phyloP scores from a whole-genome alignment of 2,797 vertebrate genomes.

The Channallabes apus region DNA sequence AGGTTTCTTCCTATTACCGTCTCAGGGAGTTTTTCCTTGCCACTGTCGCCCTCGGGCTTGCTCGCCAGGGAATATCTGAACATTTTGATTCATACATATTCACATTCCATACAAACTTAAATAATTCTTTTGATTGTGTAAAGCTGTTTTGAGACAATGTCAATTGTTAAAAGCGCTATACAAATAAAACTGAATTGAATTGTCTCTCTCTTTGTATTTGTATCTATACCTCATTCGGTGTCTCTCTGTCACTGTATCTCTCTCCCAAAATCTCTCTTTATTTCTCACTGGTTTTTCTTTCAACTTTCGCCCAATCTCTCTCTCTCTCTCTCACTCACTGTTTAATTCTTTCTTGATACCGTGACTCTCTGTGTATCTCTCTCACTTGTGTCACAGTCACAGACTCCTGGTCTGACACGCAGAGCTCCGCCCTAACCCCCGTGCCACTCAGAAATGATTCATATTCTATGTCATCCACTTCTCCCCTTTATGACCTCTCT shows the following conservation, averaged over 20 bases:
- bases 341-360: no score
- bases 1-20: no score
- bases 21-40: no score
- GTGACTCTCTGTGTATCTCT: neutral
- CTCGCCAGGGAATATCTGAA: no score
- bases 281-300: no score
- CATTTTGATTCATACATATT: no score
- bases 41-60: no score
- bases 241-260: neutral
- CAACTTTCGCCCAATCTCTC: neutral
- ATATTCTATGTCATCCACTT: neutral
- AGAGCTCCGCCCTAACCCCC: neutral
- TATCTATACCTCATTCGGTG: neutral
- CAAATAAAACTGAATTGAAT: no score
- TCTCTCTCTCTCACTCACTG: neutral
- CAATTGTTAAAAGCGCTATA: no score
- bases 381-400: neutral
- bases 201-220: neutral
- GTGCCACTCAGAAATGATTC: constrained; percentile 14
- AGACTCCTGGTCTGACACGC: neutral
- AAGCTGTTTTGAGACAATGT: no score
- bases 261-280: neutral
- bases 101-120: no score
- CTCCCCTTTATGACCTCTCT: neutral
- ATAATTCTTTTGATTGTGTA: no score